Evolutionary conservation across 2,888 invertebrate species (phyloP), one percentile per base, ranked within the genome.

Genomic region (Nymphalis c-album): DNA sequence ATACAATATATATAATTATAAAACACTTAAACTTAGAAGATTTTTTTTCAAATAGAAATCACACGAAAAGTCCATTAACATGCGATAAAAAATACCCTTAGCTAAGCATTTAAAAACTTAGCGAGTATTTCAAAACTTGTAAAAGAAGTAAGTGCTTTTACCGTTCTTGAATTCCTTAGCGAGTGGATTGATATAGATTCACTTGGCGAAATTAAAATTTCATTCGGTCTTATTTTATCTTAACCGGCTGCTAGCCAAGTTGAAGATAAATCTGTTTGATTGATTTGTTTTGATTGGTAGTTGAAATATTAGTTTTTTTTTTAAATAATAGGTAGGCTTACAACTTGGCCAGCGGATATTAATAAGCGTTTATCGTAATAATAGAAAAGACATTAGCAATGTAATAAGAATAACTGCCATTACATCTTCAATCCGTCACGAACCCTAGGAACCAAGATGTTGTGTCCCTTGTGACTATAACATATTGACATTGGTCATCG

Each of bases 141-240:
- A 61, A 71, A 62, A 60, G 53, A 48, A 67, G 64, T 63, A 67
- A 61, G 57, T 18, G 67, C 72, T 73, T 70, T 72, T 68, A 73
- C 63, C 66, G 73, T 69, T 71, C 63, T 60, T 62, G 63, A 70
- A 69, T 70, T 65, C 60, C 68, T 71, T 72, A 61, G 65, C 69
- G 58, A 68, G 65, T 59, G 67, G 71, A 74, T 70, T 69, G 73
- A 71, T 71, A 68, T 66, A 67, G 65, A 73, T 62, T 73, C 64
- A 72, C 70, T 74, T 69, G 64, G 58, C 51, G 64, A 70, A 71
- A 72, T 73, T 73, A 72, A 73, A 72, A 73, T 72, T 73, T 72
- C 64, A 70, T 72, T 69, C 58, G 60, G 53, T 66, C 69, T 59
- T 63, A 62, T 57, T 64, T 63, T 67, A 60, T 60, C 63, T 65